Base-by-base conservation (phyloP, 2,888 invertebrate genomes). In the Onchidella celtica region DNA sequence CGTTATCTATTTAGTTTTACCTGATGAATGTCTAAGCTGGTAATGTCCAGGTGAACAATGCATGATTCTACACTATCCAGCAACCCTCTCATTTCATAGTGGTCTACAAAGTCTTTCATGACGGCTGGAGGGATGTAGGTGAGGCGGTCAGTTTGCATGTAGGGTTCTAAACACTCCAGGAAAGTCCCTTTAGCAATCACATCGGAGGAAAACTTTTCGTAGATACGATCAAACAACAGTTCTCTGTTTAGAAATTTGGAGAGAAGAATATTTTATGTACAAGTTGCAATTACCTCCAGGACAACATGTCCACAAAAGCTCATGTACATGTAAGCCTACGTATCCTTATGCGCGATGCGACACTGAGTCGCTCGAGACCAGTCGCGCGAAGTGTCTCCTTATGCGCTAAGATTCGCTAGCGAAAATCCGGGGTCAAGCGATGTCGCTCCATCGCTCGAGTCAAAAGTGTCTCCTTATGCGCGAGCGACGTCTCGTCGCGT, bases 11-110 rank as follows among this genome's bases (percentile, higher is more conserved):
- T n/a, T n/a, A n/a, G n/a, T n/a, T n/a, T n/a, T 84, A 94, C 95
- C 93, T 96, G 96, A 92, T 97, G 96, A 29, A 97, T 94, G 93
- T 97, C 97, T 78, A 97, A 93, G 85, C 96, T 96, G 70, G 95
- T 94, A 87, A 97, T 95, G 86, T 96, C 96, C 83, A 97, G 93
- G 86, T 96, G 95, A 6, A 96, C 94, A 73, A 97, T 94, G 79
- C 96, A 95, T 47, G 95, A 95, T 92, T 97, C 96, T 76, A 97
- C 93, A 84, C 95, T 95, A 86, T 95, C 93, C 74, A 96, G 94
- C 88, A 95, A 94, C 65, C 95, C 95, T 85, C 95, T 94, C 61
- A 94, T 93, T 87, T 95, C 95, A 93, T 96, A 95, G 92, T 96
- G 95, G 27, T 94, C 94, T 4, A 97, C 95, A 87, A 97, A 95